Conservation (phyloP, 2,888 invertebrate genomes). For the Griposia aprilina region DNA sequence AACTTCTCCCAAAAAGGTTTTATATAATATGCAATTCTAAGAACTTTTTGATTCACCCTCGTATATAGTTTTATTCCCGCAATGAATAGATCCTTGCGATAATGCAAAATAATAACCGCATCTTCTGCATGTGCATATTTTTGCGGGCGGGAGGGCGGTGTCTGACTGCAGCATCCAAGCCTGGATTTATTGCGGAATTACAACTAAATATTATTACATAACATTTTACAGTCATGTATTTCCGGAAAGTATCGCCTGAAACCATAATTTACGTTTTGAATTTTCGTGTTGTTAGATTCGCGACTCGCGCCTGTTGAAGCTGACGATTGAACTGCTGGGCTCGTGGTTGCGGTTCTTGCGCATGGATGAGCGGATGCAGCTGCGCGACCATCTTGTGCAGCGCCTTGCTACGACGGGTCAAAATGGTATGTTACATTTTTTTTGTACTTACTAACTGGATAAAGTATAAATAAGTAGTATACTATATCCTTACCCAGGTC, state of each 20-base stretch:
- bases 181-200: not conserved
- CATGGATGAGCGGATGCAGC: constrained; percentile 66
- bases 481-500: no score
- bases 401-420: constrained; percentile 74
- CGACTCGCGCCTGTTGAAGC: constrained; percentile 78
- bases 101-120: not conserved
- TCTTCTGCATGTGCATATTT: constrained; percentile 1
- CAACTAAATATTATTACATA: not conserved
- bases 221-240: not conserved
- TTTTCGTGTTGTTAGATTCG: constrained; percentile 60
- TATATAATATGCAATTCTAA: no score
- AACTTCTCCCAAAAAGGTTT: no score
- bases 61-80: not conserved
- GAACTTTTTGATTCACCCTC: no score
- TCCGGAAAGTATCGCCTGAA: not conserved
- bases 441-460: not conserved
- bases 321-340: constrained; percentile 86
- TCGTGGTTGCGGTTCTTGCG: constrained; percentile 78
- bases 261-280: constrained; percentile 5
- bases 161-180: not conserved
- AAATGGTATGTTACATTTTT: constrained; percentile 73
- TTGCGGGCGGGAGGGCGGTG: not conserved
- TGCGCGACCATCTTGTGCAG: constrained; percentile 79
- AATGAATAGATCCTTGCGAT: not conserved
- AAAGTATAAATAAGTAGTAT: no score